These are phyloP conservation scores for Bubo scandiacus DNA, from an alignment of 2,113 vertebrate species.

Conservation along the genomic window DNA sequence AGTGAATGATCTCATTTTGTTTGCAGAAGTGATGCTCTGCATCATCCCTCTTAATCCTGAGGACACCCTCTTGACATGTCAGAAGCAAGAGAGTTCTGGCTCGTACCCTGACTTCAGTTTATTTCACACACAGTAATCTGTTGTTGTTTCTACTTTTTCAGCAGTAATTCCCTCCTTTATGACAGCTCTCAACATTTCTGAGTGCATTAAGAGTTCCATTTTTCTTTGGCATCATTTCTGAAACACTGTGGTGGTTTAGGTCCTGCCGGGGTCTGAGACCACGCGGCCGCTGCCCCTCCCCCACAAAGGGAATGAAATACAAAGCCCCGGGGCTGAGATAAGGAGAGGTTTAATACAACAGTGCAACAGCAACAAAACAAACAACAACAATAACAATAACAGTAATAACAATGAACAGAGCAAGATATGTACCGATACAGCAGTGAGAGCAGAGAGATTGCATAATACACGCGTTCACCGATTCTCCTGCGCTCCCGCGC, in stretches of 20 bases:
- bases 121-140: background rate
- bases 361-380: no score
- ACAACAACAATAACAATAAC: no score
- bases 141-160: background rate
- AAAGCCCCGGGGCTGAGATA: no score
- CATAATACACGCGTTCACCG: no score
- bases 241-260: background rate
- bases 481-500: no score
- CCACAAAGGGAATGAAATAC: no score
- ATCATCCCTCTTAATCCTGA: background rate
- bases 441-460: no score
- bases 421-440: no score
- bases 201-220: background rate
- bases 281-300: no score
- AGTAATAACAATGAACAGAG: no score
- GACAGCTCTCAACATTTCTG: background rate
- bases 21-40: background rate
- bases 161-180: background rate
- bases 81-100: background rate
- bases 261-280: no score
- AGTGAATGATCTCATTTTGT: background rate
- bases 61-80: fast-evolving
- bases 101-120: background rate
- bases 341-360: no score
- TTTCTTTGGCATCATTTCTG: background rate